Evolutionary conservation across 2,113 vertebrate genomes (phyloP).

Genomic region (Sinocyclocheilus maitianheensis): DNA sequence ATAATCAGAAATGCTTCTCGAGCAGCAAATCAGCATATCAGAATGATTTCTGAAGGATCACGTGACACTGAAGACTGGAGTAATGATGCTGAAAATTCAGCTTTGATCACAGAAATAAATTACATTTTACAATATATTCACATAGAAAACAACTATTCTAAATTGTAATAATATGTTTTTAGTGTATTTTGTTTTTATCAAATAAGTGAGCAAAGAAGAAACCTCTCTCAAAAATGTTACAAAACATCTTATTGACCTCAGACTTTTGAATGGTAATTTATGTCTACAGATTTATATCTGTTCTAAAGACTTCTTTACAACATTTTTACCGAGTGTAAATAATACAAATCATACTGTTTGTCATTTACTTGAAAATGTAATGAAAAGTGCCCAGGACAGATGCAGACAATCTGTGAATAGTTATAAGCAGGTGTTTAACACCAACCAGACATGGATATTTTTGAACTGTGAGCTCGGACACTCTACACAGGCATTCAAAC

Average conservation of each 20-base stretch:
- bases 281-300: not conserved
- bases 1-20: too few relatives aligned
- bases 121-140: not conserved
- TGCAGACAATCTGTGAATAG: slow-evolving; percentile 22
- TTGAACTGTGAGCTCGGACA: not conserved
- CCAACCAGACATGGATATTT: slow-evolving; percentile 23
- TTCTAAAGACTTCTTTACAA: not conserved
- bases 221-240: not conserved
- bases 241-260: not conserved
- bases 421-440: slow-evolving; percentile 31
- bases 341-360: not conserved
- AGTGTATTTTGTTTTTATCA: not conserved
- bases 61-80: not conserved
- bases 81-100: not conserved
- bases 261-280: not conserved
- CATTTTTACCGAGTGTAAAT: not conserved
- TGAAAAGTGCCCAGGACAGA: not conserved
- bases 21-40: not conserved
- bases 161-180: not conserved
- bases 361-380: too few relatives aligned
- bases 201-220: not conserved
- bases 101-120: not conserved
- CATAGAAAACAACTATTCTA: not conserved
- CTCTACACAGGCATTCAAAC: not conserved
- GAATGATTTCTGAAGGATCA: not conserved